Percentiles rank a stretch among this genome's conserved stretches.
phyloP scores from a whole-genome alignment of 2,888 invertebrate genomes.

The Drosophila formosana region DNA sequence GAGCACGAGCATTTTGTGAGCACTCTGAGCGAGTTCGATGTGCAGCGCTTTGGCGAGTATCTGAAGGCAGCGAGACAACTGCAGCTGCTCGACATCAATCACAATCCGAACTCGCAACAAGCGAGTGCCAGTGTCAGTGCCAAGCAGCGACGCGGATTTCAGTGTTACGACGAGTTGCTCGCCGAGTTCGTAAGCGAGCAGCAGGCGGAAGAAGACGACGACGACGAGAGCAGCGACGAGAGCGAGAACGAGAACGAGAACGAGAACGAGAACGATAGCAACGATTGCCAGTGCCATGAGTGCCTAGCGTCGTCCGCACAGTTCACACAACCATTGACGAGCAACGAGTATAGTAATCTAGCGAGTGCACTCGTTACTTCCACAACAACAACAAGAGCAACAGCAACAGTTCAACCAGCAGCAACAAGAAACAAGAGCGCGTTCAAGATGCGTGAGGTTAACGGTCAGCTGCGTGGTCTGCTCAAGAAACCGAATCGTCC shows the following conservation, averaged over 20 bases:
- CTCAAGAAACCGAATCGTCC: constrained; percentile 91
- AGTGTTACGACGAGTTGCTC: constrained; percentile 82
- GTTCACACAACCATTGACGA: constrained; percentile 3
- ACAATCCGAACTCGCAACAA: constrained; percentile 25
- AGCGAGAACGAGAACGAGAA: constrained; percentile 33
- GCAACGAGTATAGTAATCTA: constrained; percentile 17
- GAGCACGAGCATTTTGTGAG: constrained; percentile 48
- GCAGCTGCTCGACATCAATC: constrained; percentile 60
- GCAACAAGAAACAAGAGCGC: neutral
- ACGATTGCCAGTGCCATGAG: constrained; percentile 65
- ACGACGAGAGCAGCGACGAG: constrained; percentile 6
- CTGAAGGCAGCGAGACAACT: constrained; percentile 64
- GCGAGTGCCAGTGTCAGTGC: neutral
- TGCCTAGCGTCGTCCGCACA: constrained; percentile 46
- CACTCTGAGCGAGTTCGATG: constrained; percentile 81
- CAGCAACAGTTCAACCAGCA: constrained; percentile 5
- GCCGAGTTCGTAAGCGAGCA: constrained; percentile 77
- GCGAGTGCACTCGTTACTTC: constrained; percentile 33
- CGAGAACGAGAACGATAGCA: constrained; percentile 20
- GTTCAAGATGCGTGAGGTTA: constrained; percentile 85
- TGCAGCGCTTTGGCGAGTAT: constrained; percentile 78
- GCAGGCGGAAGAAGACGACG: constrained; percentile 44
- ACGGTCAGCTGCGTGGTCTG: constrained; percentile 85
- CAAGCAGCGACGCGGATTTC: constrained; percentile 55
- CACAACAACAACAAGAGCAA: constrained; percentile 16